A percentile compares a stretch with the other conserved stretches of the same genome.
phyloP scores from a whole-genome alignment of 2,888 invertebrate genomes.

The Xylota sylvarum region DNA sequence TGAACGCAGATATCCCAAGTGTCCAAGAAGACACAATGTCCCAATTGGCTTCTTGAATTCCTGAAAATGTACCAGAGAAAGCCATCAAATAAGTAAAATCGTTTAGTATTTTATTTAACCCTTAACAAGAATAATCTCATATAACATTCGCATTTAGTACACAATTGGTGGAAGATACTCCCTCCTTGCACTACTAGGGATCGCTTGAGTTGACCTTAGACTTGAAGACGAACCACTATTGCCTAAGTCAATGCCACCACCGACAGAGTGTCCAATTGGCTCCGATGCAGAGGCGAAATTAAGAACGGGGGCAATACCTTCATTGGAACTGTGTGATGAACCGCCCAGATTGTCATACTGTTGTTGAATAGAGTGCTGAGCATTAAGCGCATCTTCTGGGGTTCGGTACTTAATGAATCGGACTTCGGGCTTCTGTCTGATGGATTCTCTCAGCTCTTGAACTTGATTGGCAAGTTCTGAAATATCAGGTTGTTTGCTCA shows the following conservation, averaged over 20 bases:
- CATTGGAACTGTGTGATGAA: constrained; percentile 80
- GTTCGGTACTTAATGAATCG: constrained; percentile 84
- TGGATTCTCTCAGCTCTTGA: constrained; percentile 80
- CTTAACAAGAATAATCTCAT: background rate
- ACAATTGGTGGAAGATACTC: constrained; percentile 19
- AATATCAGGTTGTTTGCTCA: constrained; percentile 82
- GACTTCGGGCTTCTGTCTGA: constrained; percentile 82
- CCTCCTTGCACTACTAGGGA: background rate
- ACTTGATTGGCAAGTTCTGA: constrained; percentile 80
- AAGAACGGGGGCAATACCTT: constrained; percentile 81
- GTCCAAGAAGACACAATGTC: too few species aligned
- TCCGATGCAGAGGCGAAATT: constrained; percentile 46
- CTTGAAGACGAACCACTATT: background rate
- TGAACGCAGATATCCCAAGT: too few species aligned
- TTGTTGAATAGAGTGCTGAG: constrained; percentile 81
- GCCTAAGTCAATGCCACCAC: background rate
- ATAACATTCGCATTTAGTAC: background rate
- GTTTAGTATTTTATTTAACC: constrained; percentile 4
- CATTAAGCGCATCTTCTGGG: constrained; percentile 82
- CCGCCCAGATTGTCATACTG: constrained; percentile 82
- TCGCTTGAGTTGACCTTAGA: background rate
- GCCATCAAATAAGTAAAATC: background rate
- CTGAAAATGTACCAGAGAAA: too few species aligned
- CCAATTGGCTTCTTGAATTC: too few species aligned
- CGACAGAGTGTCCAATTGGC: background rate